These are phyloP conservation scores for honey bee (Apis mellifera) DNA, from an alignment of 1,140 invertebrate genomes.

Conservation along the genomic window Amel_HAv3.1 CM009936.2:6843501-6844000, in stretches of 20 bases:
- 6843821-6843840: too few species aligned
- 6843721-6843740: neutral
- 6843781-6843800: too few species aligned
- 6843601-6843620: neutral
- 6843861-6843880: too few species aligned
- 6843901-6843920: too few species aligned
- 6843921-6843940: too few species aligned
- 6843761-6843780: neutral
- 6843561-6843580: conserved; percentile 6
- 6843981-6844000: neutral
- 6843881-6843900: too few species aligned
- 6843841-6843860: too few species aligned
- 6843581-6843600: conserved; percentile 9
- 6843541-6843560: conserved; percentile 55
- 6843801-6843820: too few species aligned
- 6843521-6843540: conserved; percentile 67
- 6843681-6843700: neutral
- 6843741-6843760: neutral
- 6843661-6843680: conserved; percentile 1
- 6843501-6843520: conserved; percentile 56
- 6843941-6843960: neutral
- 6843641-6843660: neutral
- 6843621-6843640: neutral
- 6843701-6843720: neutral
- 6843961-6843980: neutral